phyloP scores from a whole-genome alignment of 2,797 vertebrate species.

The Clarias pachynema region DNA sequence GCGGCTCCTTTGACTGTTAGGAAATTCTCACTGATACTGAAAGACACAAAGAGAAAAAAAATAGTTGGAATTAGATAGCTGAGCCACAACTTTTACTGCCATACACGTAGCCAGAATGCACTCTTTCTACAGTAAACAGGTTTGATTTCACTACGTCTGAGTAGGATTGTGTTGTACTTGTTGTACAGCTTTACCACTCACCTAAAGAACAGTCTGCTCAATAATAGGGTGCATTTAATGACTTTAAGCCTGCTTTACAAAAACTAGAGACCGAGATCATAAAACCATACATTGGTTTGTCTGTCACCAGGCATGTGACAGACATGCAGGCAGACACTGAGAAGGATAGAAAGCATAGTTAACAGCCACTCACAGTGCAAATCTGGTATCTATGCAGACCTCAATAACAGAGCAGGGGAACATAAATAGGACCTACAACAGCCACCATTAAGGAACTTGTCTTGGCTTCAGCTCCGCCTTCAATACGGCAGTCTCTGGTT shows the following conservation, averaged over 20 bases:
- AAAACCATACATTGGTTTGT: background rate
- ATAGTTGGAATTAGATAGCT: background rate
- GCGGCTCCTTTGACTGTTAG: constrained; percentile 97
- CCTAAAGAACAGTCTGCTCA: background rate
- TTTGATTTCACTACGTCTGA: background rate
- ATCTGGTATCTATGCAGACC: constrained; percentile 18
- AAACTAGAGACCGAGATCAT: background rate
- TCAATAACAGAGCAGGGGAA: constrained; percentile 27
- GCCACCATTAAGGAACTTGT: constrained; percentile 30
- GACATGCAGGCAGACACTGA: constrained; percentile 23
- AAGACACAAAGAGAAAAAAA: constrained; percentile 21
- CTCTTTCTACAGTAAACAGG: background rate
- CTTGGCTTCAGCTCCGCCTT: constrained; percentile 12
- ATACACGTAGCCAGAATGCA: background rate
- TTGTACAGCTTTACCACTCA: background rate
- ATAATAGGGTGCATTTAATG: constrained; percentile 3
- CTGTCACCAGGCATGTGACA: background rate
- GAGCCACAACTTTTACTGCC: background rate
- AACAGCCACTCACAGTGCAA: constrained; percentile 16
- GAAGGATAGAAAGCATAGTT: constrained; percentile 1
- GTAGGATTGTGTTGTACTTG: background rate
- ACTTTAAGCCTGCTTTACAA: background rate
- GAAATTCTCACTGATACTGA: constrained; percentile 97
- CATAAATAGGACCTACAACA: constrained; percentile 39
- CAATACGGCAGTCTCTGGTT: constrained; percentile 2